Evolutionary conservation across 1,140 invertebrate species (phyloP), one percentile per base, ranked within the genome.

Genomic region (Sycophaga agraensis): DNA sequence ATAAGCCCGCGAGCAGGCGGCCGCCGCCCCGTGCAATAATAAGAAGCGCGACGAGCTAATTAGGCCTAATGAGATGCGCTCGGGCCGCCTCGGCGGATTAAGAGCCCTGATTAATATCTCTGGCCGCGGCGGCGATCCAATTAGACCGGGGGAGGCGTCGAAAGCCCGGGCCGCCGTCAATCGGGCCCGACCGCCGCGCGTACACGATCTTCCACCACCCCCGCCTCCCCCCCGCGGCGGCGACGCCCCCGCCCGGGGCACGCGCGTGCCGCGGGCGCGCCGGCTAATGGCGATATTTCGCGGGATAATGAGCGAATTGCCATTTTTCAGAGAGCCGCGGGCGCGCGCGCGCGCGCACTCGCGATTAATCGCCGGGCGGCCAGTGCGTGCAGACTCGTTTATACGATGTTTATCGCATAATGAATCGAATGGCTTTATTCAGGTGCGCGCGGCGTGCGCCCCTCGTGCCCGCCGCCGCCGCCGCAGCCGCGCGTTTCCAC

Each of bases 1-100:
- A n/a, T n/a, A n/a, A n/a, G n/a, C n/a, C n/a, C n/a, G n/a, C n/a
- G n/a, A 28, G 5, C 1, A 28, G 4, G n/a, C 24, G 14, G 4
- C 4, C 12, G 14, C n/a, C 14, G 19, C n/a, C 14, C 1, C 3
- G 2, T 35, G 35, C 14, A 53, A 45, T 45, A 53, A 53, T 17
- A 48, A 39, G 31, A 28, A 17, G 28, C 16, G 11, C 14, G 17
- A 16, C 26, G 50, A 48, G 31, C 37, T 63, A 63, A 63, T 63
- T 63, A 63, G 45, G 12, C 14, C 5, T 63, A 63, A 63, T 63
- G 46, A 63, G 60, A 56, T 63, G 60, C 53, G 16, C 35, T 11
- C 9, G 39, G 9, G 24, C 5, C 26, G 59, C 35, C 9, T 59
- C 11, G 12, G 46, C 4, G 31, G 42, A 61, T 61, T 61, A 61